Base-by-base conservation (phyloP, 2,888 invertebrate species). In the Himalopsyche japonica region DNA sequence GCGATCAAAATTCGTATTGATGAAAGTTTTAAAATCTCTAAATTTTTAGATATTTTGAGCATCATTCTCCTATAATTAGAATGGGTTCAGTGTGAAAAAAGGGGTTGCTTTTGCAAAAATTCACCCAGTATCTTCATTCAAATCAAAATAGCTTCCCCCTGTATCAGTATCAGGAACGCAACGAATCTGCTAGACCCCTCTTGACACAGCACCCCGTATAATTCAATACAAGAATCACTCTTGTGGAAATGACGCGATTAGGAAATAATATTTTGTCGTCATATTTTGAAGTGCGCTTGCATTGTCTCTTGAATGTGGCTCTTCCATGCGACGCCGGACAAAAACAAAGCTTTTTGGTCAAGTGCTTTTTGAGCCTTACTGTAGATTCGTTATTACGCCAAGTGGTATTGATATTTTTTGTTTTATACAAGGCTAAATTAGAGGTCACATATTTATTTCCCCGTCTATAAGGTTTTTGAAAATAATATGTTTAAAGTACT, bases 251-350 rank as follows among this genome's bases (percentile, higher is more conserved):
- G 87, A 87, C 86, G 86, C 85, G 87, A 87, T 87, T 87, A 87
- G 87, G 87, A 87, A 87, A 87, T 87, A 87, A 86, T 87, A 87
- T 87, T 87, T 87, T 87, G 87, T 85, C 87, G 87, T 87, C 87
- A 86, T 87, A 87, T 87, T 86, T 84, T 79, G 82, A 79, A 84
- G 82, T 80, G 49, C 49, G 84, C 83, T 76, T 79, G 79, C 80
- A 83, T 86, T 83, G 86, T 85, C 80, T 80, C 57, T 34, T 79
- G 80, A 82, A 78, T 47, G 43, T 15, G 27, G 79, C 70, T 30
- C 70, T 70, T 15, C 70, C 70, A 30, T 70, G 70, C 70, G 70
- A 70, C 70, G 70, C 30, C 70, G 70, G 70, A 70, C 70, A 70
- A 70, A 70, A 70, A 70, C 70, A 70, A 70, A 70, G 70, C 70